phyloP scores from a whole-genome alignment of 2,888 invertebrate genomes.

The Cephus runcator region DNA sequence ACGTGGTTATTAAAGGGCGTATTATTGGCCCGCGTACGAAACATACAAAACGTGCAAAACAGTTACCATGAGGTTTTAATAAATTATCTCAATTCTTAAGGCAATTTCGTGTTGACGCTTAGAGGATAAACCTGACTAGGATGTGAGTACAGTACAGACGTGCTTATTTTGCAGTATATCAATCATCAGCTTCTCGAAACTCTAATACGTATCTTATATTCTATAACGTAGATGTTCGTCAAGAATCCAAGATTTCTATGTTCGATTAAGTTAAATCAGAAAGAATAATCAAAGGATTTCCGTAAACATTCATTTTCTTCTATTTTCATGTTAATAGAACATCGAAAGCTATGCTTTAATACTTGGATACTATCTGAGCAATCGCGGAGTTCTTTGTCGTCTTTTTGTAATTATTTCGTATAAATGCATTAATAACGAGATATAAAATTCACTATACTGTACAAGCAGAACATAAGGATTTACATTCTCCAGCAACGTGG shows the following conservation, averaged over 20 bases:
- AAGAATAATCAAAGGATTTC: neutral
- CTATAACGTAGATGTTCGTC: neutral
- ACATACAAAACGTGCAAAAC: neutral
- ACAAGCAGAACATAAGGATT: neutral
- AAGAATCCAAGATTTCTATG: neutral
- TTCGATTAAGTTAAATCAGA: neutral
- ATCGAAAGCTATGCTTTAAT: neutral
- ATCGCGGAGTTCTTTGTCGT: neutral
- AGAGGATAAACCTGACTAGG: neutral
- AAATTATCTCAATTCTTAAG: neutral
- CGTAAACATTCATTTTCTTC: neutral
- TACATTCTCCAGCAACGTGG: neutral
- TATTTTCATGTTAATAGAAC: neutral
- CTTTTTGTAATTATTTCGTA: neutral
- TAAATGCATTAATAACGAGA: neutral
- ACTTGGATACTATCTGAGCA: neutral
- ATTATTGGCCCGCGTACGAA: neutral
- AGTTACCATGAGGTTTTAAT: neutral
- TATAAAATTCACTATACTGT: neutral
- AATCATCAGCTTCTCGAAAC: neutral
- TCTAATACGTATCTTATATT: neutral
- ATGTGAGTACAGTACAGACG: neutral
- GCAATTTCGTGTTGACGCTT: neutral
- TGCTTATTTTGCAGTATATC: neutral
- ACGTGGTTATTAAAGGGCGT: neutral